Base-by-base conservation (phyloP, 2,888 invertebrate genomes). In the Eilema caniola region DNA sequence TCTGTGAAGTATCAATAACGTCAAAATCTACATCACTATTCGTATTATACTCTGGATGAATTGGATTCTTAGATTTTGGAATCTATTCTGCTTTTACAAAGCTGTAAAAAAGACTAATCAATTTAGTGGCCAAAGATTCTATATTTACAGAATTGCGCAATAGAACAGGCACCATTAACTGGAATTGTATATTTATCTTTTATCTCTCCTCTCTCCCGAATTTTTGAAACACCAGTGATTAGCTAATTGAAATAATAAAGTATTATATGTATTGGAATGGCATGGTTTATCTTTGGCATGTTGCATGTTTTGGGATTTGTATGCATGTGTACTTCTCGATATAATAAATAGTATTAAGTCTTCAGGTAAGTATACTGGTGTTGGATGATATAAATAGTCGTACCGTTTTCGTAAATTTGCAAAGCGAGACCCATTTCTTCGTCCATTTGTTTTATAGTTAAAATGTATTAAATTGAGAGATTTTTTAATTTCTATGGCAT, bases 241-340 rank as follows among this genome's bases (percentile, higher is more conserved):
- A 60, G 25, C 31, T 67, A 59, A 60, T 53, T 67, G 28, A 28
- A 47, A 23, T 37, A 63, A 14, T 25, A 47, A 28, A 60, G 12
- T 61, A 69, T 47, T 31, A 16, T 59, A 11, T 33, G 53, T 62
- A 47, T 28, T 53, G 25, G 59, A 24, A 67, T 33, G 62, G 33
- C 33, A n/a, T 53, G 53, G 53, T 5, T 71, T 67, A 71, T 67
- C 70, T 71, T 25, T 53, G 47, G 62, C 67, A 81, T 80, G 80
- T n/a, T 28, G 83, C 78, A 80, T 83, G 76, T 75, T 80, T 73
- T 65, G 73, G 75, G 76, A 67, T 56, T 33, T 20, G 62, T 59
- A 47, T 71, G 70, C 70, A 66, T 62, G 62, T 62, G 61, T 37
- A 20, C 47, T 23, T 57, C n/a, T 61, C 3, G n/a, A 61, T 11